A percentile compares a stretch with the other conserved stretches of the same genome.
Conservation (phyloP, 2,113 vertebrate genomes). For the Procapra przewalskii region DNA sequence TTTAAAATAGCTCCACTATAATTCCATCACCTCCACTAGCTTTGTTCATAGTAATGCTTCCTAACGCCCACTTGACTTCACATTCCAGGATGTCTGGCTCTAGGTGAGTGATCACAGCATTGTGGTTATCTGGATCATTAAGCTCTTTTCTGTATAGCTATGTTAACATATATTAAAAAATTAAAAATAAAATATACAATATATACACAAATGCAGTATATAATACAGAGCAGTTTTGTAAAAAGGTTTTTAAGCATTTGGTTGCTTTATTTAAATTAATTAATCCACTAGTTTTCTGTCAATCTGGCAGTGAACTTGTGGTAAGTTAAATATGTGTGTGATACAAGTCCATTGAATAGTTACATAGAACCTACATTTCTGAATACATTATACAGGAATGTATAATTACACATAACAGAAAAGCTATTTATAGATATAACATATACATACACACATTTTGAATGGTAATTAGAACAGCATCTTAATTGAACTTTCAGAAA, state of each 20-base stretch:
- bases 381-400: neutral
- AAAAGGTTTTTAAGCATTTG: neutral
- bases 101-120: neutral
- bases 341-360: neutral
- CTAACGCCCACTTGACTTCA: neutral
- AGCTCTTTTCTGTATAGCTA: neutral
- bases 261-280: neutral
- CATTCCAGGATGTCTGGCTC: neutral
- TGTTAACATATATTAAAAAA: neutral
- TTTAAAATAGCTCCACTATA: neutral
- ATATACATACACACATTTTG: neutral
- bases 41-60: neutral
- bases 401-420: neutral
- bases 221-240: neutral
- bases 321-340: neutral
- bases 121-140: neutral
- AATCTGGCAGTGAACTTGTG: conserved; percentile 1
- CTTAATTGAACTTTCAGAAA: neutral
- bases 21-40: neutral
- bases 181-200: neutral
- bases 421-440: neutral
- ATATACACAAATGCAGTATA: neutral
- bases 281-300: neutral
- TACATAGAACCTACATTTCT: neutral
- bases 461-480: neutral